These are phyloP conservation scores for Paracanthobrama guichenoti DNA, from an alignment of 2,113 vertebrate genomes.

Conservation along the genomic window DNA sequence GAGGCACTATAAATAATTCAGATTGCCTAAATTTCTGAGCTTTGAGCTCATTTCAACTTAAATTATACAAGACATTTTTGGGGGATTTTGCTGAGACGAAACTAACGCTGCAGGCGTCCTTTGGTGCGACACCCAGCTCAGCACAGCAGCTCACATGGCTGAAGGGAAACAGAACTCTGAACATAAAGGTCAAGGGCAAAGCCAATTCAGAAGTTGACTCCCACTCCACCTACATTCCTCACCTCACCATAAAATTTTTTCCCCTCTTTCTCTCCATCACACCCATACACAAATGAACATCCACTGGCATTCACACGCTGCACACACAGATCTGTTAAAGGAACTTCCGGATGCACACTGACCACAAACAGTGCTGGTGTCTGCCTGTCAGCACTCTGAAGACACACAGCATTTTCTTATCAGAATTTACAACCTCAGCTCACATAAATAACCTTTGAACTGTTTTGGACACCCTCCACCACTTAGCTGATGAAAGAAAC, in stretches of 20 bases:
- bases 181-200: conserved; percentile 49
- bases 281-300: conserved; percentile 8
- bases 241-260: not conserved
- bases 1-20: not conserved
- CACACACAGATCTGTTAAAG: conserved; percentile 15
- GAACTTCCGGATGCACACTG: conserved; percentile 47
- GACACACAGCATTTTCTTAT: conserved; percentile 5
- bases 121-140: not conserved
- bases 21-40: not conserved
- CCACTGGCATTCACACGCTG: not conserved
- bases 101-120: not conserved
- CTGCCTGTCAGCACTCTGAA: conserved; percentile 34
- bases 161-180: conserved; percentile 31
- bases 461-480: not conserved
- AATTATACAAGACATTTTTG: not conserved
- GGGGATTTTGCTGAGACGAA: conserved; percentile 8
- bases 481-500: conserved; percentile 19
- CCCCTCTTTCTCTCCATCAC: not conserved
- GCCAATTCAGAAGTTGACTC: conserved; percentile 17
- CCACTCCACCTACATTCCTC: conserved; percentile 34
- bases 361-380: conserved; percentile 7
- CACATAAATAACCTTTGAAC: conserved; percentile 32
- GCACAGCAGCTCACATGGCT: not conserved
- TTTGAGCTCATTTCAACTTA: not conserved
- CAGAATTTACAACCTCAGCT: conserved; percentile 25